A percentile compares a stretch with the other conserved stretches of the same genome.
These are phyloP conservation scores for Leptodactylus fallax DNA, from an alignment of 2,797 vertebrate genomes.

Conservation along the genomic window DNA sequence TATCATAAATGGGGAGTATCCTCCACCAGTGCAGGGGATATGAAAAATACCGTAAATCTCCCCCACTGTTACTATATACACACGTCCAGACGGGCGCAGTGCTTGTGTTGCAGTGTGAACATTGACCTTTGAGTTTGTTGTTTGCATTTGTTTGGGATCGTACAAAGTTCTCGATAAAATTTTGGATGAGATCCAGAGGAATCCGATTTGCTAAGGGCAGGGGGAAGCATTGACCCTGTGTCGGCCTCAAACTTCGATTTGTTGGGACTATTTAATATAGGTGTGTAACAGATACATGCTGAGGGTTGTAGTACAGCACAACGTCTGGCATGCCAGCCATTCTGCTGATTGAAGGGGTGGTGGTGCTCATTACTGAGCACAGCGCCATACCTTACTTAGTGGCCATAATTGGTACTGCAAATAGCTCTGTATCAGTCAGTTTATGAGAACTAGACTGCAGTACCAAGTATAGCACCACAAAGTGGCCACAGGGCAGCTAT, in stretches of 20 bases:
- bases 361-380: too few species aligned
- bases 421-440: too few species aligned
- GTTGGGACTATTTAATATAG: neutral
- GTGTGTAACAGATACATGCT: neutral
- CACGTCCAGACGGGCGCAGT: too few species aligned
- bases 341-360: too few species aligned
- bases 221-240: neutral
- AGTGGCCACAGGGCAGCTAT: too few species aligned
- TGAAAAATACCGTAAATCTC: too few species aligned
- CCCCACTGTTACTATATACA: too few species aligned
- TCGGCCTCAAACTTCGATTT: neutral
- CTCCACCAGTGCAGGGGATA: too few species aligned
- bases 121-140: slow-evolving; percentile 42
- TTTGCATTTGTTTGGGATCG: neutral
- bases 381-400: too few species aligned
- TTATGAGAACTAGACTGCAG: neutral
- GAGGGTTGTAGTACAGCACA: neutral
- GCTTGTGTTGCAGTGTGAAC: neutral
- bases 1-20: too few species aligned
- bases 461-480: neutral
- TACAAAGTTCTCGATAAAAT: neutral
- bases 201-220: neutral
- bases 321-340: too few species aligned
- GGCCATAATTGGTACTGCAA: too few species aligned
- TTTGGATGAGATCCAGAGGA: neutral